Evolutionary conservation across 2,888 invertebrate genomes (phyloP), one percentile per base, ranked within the genome.

Genomic region (Chrysina gloriosa): DNA sequence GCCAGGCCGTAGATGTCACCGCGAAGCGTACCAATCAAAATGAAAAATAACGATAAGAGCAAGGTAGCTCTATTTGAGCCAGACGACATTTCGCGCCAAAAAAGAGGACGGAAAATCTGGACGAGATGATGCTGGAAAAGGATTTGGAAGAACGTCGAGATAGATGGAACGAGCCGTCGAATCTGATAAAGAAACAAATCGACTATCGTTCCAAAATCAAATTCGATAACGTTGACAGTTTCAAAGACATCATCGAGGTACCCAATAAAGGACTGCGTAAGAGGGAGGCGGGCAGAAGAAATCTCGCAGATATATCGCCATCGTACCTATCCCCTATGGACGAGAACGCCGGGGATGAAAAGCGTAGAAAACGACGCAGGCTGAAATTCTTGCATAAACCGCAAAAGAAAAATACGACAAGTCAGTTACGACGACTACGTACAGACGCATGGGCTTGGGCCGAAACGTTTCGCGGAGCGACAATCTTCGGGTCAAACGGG

Each of bases 171-270:
- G 45, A 42, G 6, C 45, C 25, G 7, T 25, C 27, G 3, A 50
- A 36, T 39, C 14, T 58, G 39, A 58, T 39, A 25, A 58, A 58
- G 16, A 58, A 58, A n/a, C 25, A 42, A 39, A 27, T 42, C 25
- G 9, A 14, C 2, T 25, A 52, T 2, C 50, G 52, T 4, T 9
- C 65, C 9, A 73, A 69, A 50, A 63, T 69, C n/a, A 69, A 69
- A 36, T 65, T 72, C 2, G 71, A 73, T 52, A 65, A 65, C 34
- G 48, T 73, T 5, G 72, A 70, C 45, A 69, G 69, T 48, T 72
- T 72, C 50, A 68, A 68, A 21, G 68, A 68, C 36, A 56, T 72
- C 9, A 56, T 72, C 9, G 72, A 72, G 52, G 14, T 56, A 7
- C 21, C 54, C 14, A 47, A 23, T 0, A 54, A 54, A 39, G 58